A percentile compares a stretch with the other conserved stretches of the same genome.
These are phyloP conservation scores for Willisornis vidua DNA, from an alignment of 2,113 vertebrate genomes.

Conservation along the genomic window DNA sequence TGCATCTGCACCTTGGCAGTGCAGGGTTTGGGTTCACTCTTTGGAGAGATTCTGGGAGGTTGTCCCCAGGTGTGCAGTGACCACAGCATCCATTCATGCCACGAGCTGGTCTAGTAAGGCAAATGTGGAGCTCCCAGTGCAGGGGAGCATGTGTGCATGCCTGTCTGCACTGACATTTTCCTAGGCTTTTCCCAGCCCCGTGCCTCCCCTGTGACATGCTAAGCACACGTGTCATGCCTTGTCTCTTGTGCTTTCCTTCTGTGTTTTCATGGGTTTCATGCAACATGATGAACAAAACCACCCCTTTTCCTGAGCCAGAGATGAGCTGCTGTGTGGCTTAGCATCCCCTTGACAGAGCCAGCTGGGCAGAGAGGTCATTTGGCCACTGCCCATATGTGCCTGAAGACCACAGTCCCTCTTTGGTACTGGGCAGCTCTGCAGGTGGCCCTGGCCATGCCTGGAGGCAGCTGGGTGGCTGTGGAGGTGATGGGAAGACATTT, in stretches of 20 bases:
- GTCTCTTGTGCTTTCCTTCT: not conserved
- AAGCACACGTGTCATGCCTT: not conserved
- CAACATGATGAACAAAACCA: not conserved
- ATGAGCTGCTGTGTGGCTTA: not conserved
- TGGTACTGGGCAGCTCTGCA: not conserved
- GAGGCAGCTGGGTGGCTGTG: rapidly evolving
- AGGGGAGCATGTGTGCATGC: rapidly evolving
- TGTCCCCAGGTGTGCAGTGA: not conserved
- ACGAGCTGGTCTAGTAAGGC: not conserved
- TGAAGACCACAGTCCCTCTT: not conserved
- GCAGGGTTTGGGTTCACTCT: not conserved
- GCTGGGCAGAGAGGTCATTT: not conserved
- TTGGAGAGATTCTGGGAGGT: rapidly evolving
- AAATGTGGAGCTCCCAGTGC: not conserved
- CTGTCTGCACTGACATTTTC: constrained; percentile 30
- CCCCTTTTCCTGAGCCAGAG: not conserved
- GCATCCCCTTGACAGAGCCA: not conserved
- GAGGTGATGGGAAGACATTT: not conserved
- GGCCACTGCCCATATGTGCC: not conserved
- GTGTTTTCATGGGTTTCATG: not conserved
- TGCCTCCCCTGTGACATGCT: not conserved
- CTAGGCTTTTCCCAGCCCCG: not conserved
- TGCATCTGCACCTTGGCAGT: not conserved
- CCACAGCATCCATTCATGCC: not conserved
- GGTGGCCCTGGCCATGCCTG: not conserved